Percentiles rank a stretch among this genome's conserved stretches.
These are phyloP conservation scores for Zootermopsis nevadensis DNA, from an alignment of 2,888 invertebrate genomes.

Conservation along the genomic window DNA sequence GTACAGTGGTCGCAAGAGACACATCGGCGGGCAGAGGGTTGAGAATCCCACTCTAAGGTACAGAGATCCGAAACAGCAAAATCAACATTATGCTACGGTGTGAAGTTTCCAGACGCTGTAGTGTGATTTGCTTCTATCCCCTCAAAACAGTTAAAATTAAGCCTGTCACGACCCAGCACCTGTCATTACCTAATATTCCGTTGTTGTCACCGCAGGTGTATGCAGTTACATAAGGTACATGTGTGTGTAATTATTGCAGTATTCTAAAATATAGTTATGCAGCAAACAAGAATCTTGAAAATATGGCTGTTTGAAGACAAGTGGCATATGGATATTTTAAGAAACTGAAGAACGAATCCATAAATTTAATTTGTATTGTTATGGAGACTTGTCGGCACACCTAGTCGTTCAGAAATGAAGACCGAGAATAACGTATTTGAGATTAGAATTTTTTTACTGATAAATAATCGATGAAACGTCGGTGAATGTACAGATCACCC, in stretches of 20 bases:
- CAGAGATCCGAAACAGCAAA: no score
- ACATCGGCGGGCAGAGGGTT: no score
- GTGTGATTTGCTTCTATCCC: no score
- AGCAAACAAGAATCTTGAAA: not conserved
- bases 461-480: no score
- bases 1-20: no score
- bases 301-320: not conserved
- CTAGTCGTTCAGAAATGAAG: not conserved
- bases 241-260: slow-evolving; percentile 11
- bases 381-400: not conserved
- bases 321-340: not conserved
- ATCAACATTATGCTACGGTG: no score
- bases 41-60: no score
- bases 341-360: no score
- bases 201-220: not conserved
- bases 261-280: not conserved
- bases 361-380: no score
- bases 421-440: not conserved
- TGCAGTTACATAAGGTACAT: slow-evolving; percentile 14
- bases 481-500: no score
- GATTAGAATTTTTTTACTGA: not conserved
- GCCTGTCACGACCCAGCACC: not conserved
- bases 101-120: no score
- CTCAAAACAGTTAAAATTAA: no score
- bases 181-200: not conserved